Percentiles rank a stretch among this genome's conserved stretches.
Evolutionary conservation across 1,140 invertebrate genomes (phyloP).

Genomic region (Panonychus citri): DNA sequence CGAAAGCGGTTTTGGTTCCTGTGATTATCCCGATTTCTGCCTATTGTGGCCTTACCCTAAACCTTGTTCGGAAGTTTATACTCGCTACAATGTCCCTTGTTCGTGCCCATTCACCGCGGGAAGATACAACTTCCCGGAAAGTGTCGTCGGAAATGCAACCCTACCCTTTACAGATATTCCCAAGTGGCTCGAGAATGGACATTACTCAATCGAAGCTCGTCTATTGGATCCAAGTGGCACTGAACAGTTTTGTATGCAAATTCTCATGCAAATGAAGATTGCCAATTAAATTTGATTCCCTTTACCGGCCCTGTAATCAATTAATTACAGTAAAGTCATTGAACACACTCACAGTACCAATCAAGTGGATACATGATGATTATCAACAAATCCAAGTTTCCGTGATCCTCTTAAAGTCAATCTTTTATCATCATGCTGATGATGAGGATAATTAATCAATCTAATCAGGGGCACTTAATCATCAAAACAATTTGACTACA

Average conservation of each 20-base stretch:
- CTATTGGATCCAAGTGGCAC: background rate
- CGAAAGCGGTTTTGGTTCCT: background rate
- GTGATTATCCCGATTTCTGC: constrained; percentile 1
- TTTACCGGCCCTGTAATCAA: too few species aligned
- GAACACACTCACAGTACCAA: too few species aligned
- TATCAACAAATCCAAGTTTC: too few species aligned
- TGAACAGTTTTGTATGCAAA: background rate
- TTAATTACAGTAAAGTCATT: too few species aligned
- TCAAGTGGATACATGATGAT: too few species aligned
- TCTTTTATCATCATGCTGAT: too few species aligned
- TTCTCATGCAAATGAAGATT: too few species aligned
- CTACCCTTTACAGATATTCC: background rate
- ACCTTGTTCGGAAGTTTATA: background rate
- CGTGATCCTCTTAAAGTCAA: too few species aligned
- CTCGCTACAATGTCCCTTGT: background rate
- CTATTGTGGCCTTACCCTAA: background rate
- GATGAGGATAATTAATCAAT: too few species aligned
- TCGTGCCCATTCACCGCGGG: background rate
- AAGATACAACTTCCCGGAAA: background rate
- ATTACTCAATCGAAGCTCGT: background rate
- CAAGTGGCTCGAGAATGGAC: background rate
- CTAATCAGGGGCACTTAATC: too few species aligned
- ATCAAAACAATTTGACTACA: too few species aligned
- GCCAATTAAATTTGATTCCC: too few species aligned
- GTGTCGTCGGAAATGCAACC: background rate